These are phyloP conservation scores for Odontocerum albicorne DNA, from an alignment of 2,888 invertebrate genomes.

Conservation along the genomic window DNA sequence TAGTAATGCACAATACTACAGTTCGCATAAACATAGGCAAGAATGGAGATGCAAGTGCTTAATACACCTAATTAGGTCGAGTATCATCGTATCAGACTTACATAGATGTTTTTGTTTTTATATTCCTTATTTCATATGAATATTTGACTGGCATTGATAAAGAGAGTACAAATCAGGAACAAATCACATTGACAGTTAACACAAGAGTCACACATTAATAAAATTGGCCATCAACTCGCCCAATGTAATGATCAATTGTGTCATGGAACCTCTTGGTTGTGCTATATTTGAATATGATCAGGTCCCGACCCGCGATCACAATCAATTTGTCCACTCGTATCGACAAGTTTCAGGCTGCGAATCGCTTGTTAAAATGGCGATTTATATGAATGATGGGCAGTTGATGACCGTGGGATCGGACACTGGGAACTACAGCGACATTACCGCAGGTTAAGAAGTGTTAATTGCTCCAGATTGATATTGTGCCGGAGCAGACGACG, in stretches of 20 bases:
- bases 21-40: no score
- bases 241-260: not conserved
- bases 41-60: no score
- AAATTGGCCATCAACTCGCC: slow-evolving; percentile 12
- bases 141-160: no score
- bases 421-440: slow-evolving; percentile 46
- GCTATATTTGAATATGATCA: not conserved
- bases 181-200: slow-evolving; percentile 8
- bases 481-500: not conserved
- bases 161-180: slow-evolving; percentile 14
- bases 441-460: slow-evolving; percentile 57
- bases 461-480: slow-evolving; percentile 62
- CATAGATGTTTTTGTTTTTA: no score
- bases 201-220: slow-evolving; percentile 16
- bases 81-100: no score
- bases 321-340: slow-evolving; percentile 33
- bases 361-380: slow-evolving; percentile 26
- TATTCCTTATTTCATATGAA: no score
- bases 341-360: slow-evolving; percentile 31
- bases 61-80: no score
- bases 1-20: no score
- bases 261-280: not conserved
- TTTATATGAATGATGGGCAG: slow-evolving; percentile 18
- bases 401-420: slow-evolving; percentile 59
- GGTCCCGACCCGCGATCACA: slow-evolving; percentile 28